Evolutionary conservation across 1,140 invertebrate species (phyloP).

Genomic region (Brachionus rotundiformis): DNA sequence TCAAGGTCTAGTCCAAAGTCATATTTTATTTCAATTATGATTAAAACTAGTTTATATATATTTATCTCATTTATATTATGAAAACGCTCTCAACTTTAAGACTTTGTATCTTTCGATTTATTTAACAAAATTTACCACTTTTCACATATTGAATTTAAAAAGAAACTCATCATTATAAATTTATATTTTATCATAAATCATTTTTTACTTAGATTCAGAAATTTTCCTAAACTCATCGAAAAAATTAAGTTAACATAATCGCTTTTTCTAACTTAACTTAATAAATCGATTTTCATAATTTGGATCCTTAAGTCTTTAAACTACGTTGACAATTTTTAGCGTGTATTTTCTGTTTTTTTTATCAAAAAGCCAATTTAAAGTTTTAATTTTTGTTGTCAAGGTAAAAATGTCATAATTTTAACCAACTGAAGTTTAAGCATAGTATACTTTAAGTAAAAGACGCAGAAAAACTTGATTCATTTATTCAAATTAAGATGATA

Average conservation of each 20-base stretch:
- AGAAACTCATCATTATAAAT: background rate
- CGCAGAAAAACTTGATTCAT: too few relatives aligned
- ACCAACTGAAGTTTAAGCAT: too few relatives aligned
- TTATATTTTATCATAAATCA: conserved; percentile 15
- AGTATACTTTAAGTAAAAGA: too few relatives aligned
- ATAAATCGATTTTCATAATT: background rate
- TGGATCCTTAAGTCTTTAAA: too few relatives aligned
- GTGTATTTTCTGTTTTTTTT: too few relatives aligned
- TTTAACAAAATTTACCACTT: conserved; percentile 2
- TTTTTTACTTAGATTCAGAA: background rate
- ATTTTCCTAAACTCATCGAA: too few relatives aligned
- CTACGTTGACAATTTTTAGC: too few relatives aligned
- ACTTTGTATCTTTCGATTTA: conserved; percentile 15
- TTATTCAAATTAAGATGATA: too few relatives aligned
- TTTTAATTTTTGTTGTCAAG: too few relatives aligned
- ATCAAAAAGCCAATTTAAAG: too few relatives aligned
- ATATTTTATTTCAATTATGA: background rate
- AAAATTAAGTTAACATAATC: conserved; percentile 42
- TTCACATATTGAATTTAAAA: conserved; percentile 11
- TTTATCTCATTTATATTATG: background rate
- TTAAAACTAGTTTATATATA: background rate
- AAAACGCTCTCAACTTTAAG: background rate
- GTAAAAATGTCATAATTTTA: too few relatives aligned
- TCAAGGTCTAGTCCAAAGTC: background rate
- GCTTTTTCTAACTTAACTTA: too few relatives aligned